Base-by-base conservation (phyloP, 2,797 vertebrate genomes). In the Syndactyla subalaris region DNA sequence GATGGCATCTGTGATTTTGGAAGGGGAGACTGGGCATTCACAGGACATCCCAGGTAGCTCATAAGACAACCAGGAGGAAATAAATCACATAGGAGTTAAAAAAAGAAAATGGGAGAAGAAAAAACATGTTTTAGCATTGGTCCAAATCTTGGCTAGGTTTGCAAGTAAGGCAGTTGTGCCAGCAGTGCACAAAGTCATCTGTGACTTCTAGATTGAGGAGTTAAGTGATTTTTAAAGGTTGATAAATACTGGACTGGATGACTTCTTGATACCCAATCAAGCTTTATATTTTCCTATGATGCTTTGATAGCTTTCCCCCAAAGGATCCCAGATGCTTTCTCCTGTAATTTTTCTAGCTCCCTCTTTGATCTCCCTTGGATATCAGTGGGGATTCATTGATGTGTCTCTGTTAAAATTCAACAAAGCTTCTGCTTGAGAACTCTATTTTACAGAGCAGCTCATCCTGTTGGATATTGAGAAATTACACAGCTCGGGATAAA, bases 301-400 rank as follows among this genome's bases (percentile, higher is more conserved):
- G 46, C 45, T 89, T 63, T 21, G 65, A 59, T 43, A 73, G 41
- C 22, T 95, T 91, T 41, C 8, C 30, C 65, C 70, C 49, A 30
- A 51, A 95, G 36, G 20, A 75, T 74, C 26, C 46, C 36, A 66
- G 58, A 66, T 82, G 62, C 29, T 84, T 95, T 86, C 52, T 72
- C n/a, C 80, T 76, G 62, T 65, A n/a, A 79, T 85, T 81, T 88
- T 88, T 32, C 48, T 26, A 54, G 30, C 41, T 41, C 61, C 20
- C 38, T 87, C 19, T 92, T 91, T 94, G 77, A 95, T 91, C 78
- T 95, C 71, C 26, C 39, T 39, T 16, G 65, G 81, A 87, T 49
- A 77, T 65, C 75, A n/a, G 57, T 30, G 49, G 45, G 49, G 80
- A 71, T 78, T 63, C 79, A 41, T 18, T 83, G 92, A 92, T 63